Evolutionary conservation across 2,888 invertebrate genomes (phyloP), one percentile per base, ranked within the genome.

Genomic region (Lepidochrysops patricia): DNA sequence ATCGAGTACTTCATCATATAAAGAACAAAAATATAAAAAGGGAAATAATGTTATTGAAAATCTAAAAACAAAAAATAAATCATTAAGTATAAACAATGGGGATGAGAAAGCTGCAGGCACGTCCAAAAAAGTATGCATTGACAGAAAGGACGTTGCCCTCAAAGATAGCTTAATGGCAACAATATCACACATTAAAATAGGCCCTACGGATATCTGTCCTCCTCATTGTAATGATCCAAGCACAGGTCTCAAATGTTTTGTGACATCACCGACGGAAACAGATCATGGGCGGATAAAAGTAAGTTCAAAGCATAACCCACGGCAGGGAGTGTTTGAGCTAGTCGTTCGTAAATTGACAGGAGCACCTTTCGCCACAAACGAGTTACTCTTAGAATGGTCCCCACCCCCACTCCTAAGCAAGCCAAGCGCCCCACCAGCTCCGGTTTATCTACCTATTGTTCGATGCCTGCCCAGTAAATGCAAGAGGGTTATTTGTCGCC

Each of bases 351-450:
- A 74, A 71, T 71, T 87, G 61, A 82, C 71, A 19, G 87, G 86
- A 26, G 84, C 85, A 27, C 84, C 86, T 12, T 70, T 88, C 15
- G 88, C 88, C 7, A 85, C 70, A 64, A 87, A 87, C 64, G 88
- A 89, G 66, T 66, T 89, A 37, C 84, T 88, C 82, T 67, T 89
- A 43, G 88, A 89, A 70, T 89, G 88, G 88, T 83, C 82, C 4
- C 88, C 87, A 1, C 88, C 88, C 2, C 79, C 82, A 4, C 66
- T 68, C 9, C 73, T 78, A 4, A 67, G 74, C n/a, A 66, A 70
- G 13, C 63, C 76, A 3, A 80, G 79, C 57, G 68, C 68, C 9
- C 57, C 61, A 6, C 73, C 78, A 1, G 77, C 74, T 62, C 65
- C 67, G 1, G 62, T 71, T 2, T 77, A 73, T 57, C 49, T 66